Conservation (phyloP, 2,113 vertebrate species). For the Lophochroa leadbeateri region DNA sequence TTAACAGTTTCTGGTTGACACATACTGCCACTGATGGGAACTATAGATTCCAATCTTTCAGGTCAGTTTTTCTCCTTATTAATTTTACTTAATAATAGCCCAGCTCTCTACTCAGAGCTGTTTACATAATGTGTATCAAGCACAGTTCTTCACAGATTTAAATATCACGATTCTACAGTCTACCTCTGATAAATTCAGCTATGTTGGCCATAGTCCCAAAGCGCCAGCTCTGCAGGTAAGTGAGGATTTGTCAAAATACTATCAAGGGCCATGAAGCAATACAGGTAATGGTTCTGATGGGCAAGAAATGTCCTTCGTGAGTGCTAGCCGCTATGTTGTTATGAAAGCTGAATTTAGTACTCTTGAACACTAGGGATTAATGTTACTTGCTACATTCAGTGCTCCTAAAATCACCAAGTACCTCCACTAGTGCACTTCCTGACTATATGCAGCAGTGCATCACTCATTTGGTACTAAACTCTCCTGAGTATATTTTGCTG, state of each 20-base stretch:
- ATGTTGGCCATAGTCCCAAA: not conserved
- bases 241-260: not conserved
- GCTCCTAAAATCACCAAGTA: not conserved
- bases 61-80: not conserved
- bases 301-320: not conserved
- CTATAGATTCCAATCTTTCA: not conserved
- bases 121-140: not conserved
- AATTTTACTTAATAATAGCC: accelerated
- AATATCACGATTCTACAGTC: not conserved
- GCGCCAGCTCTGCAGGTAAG: not conserved
- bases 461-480: not conserved
- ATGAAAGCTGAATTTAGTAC: not conserved
- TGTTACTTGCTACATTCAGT: not conserved
- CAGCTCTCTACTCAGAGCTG: not conserved
- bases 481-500: not conserved
- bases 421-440: not conserved
- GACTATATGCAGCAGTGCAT: not conserved
- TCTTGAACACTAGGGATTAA: not conserved
- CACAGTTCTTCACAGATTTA: not conserved
- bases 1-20: not conserved
- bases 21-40: accelerated
- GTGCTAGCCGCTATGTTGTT: not conserved
- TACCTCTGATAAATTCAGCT: not conserved
- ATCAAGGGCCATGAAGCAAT: not conserved
- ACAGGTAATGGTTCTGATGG: not conserved